Evolutionary conservation across 2,888 invertebrate species (phyloP), one percentile per base, ranked within the genome.

Genomic region (Volucella bombylans): DNA sequence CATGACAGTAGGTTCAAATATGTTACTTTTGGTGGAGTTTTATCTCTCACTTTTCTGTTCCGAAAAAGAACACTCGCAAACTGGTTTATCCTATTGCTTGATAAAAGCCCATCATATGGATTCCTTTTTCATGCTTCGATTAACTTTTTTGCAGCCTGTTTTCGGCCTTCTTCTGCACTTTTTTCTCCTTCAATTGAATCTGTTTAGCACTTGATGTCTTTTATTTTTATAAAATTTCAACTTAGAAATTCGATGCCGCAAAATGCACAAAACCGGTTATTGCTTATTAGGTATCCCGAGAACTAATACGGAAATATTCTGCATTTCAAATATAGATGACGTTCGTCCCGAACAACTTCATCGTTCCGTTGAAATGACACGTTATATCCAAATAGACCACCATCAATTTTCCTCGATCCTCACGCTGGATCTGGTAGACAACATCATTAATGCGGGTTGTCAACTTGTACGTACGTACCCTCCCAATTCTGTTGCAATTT

Each of bases 11-110:
- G 18, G 2, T 23, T 23, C 18, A 18, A 18, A 18, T 18, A 18
- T 23, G 18, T 23, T 23, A 2, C 18, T 23, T 23, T 23, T 23
- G 1, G 18, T 23, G 18, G 18, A 1, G 18, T 23, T 23, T 23
- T 3, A 1, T 2, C 23, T 38, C 38, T 54, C 54, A 54, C 54
- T 54, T 31, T 12, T 31, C 31, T 1, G 18, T 23, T 23, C 2
- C 54, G 15, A 38, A 39, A 55, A 1, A 2, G 41, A 41, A 41
- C 14, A 57, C 18, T 12, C 15, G 43, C 38, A 23, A 11, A 39
- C 55, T 14, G 23, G 43, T 23, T 55, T 80, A 71, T 79, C 82
- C 69, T 82, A 82, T 82, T 69, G 55, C n/a, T 23, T 57, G 38
- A 55, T 50, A 72, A 72, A 78, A 50, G 18, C 18, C 18, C 1